Percentiles rank a stretch among this genome's conserved stretches.
These are phyloP conservation scores for Hyphantria cunea DNA, from an alignment of 1,140 invertebrate genomes.

Conservation along the genomic window DNA sequence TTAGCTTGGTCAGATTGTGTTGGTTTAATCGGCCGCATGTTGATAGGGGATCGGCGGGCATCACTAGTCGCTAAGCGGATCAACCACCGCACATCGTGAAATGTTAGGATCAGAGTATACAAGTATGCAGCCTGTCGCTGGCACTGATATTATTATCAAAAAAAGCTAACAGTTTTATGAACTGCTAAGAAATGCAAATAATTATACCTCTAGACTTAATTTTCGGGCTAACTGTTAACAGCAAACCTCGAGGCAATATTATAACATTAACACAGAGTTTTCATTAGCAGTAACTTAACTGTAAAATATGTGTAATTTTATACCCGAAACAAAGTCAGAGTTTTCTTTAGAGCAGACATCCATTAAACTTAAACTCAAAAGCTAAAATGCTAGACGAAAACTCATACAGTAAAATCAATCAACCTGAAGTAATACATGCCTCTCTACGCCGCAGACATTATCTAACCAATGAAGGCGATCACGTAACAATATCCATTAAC, in stretches of 20 bases:
- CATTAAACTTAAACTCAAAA: slow-evolving; percentile 8
- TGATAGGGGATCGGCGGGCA: slow-evolving; percentile 62
- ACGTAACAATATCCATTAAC: slow-evolving; percentile 41
- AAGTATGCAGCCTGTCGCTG: slow-evolving; percentile 34
- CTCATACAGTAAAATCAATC: slow-evolving; percentile 19
- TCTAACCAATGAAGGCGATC: slow-evolving; percentile 30
- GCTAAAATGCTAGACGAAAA: slow-evolving; percentile 10
- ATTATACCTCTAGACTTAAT: slow-evolving; percentile 4
- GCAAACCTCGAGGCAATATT: slow-evolving; percentile 21
- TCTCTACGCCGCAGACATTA: slow-evolving; percentile 15
- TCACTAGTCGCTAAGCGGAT: slow-evolving; percentile 37
- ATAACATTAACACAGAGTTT: slow-evolving; percentile 54
- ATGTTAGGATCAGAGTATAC: slow-evolving; percentile 41
- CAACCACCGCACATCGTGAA: slow-evolving; percentile 52
- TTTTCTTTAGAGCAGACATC: slow-evolving; percentile 17
- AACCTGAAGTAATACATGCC: slow-evolving; percentile 9
- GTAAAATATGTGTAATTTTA: slow-evolving; percentile 30
- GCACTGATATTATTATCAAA: slow-evolving; percentile 5
- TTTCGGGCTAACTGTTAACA: neutral
- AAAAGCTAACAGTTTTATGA: neutral
- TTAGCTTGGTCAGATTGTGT: slow-evolving; percentile 48
- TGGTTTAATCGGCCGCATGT: slow-evolving; percentile 53
- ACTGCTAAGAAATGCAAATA: slow-evolving; percentile 3
- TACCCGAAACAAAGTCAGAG: slow-evolving; percentile 10
- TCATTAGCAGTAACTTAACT: slow-evolving; percentile 69